Evolutionary conservation across 1,140 invertebrate species (phyloP).

Genomic region (Thaumetopoea pityocampa): DNA sequence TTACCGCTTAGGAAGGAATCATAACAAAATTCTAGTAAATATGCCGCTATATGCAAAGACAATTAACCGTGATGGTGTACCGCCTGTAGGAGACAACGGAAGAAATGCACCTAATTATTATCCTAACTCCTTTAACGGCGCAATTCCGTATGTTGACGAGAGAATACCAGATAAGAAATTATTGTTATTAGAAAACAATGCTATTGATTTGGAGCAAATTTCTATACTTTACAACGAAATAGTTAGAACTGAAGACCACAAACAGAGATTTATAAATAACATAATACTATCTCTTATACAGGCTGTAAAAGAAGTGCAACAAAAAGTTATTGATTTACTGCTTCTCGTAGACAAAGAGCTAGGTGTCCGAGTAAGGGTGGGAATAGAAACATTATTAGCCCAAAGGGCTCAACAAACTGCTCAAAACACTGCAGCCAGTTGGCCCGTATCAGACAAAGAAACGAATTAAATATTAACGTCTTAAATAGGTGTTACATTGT

Average conservation of each 20-base stretch:
- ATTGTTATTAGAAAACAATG: conserved; percentile 62
- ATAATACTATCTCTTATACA: conserved; percentile 82
- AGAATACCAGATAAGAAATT: conserved; percentile 47
- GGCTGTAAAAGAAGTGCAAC: conserved; percentile 87
- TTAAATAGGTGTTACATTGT: too few species aligned
- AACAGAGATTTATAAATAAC: conserved; percentile 84
- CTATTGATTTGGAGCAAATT: conserved; percentile 88
- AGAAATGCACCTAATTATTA: conserved; percentile 92
- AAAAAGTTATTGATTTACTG: conserved; percentile 83
- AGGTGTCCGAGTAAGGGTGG: conserved; percentile 53
- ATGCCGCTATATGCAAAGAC: conserved; percentile 85
- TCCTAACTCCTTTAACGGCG: conserved; percentile 93
- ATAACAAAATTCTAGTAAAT: conserved; percentile 91
- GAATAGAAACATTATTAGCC: not conserved
- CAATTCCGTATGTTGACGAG: conserved; percentile 72
- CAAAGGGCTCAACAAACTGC: conserved; percentile 1
- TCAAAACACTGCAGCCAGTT: too few species aligned
- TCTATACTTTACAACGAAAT: conserved; percentile 89
- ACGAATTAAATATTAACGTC: too few species aligned
- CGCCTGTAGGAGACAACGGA: conserved; percentile 78
- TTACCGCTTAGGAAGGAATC: conserved; percentile 90
- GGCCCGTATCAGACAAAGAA: too few species aligned
- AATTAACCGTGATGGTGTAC: conserved; percentile 89
- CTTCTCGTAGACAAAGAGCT: conserved; percentile 78
- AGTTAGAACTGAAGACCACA: conserved; percentile 80